phyloP scores from a whole-genome alignment of 2,113 vertebrate genomes.

The Stercorarius parasiticus region DNA sequence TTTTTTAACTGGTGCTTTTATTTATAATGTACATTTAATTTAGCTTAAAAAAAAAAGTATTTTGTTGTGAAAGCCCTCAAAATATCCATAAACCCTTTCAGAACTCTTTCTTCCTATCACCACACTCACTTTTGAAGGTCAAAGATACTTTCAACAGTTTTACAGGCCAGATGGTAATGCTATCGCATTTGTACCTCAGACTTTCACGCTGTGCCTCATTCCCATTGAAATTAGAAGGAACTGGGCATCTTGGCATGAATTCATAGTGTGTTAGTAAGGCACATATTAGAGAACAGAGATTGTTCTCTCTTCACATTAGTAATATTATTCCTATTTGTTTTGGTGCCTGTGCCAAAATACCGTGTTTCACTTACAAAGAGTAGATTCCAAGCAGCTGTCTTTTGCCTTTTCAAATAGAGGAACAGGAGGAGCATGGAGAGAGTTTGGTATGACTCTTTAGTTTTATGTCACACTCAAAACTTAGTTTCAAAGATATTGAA shows the following conservation, averaged over 20 bases:
- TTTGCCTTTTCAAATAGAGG: neutral
- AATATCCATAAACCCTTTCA: neutral
- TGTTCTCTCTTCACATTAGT: neutral
- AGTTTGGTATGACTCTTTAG: neutral
- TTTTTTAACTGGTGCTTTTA: neutral
- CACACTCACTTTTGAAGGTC: neutral
- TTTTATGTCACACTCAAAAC: neutral
- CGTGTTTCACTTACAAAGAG: neutral
- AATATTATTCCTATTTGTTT: neutral
- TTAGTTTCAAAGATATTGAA: neutral
- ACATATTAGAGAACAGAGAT: neutral
- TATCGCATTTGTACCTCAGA: conserved; percentile 2
- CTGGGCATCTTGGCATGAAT: neutral
- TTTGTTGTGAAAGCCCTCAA: neutral
- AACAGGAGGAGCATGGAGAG: neutral
- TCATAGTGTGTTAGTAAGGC: neutral
- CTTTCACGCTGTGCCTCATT: conserved; percentile 5
- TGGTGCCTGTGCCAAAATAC: neutral
- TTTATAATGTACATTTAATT: neutral
- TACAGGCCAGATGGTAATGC: conserved; percentile 24
- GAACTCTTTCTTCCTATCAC: neutral
- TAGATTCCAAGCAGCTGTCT: neutral
- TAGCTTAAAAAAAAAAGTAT: neutral
- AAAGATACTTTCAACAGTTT: neutral
- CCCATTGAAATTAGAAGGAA: conserved; percentile 20